Evolutionary conservation across 2,797 vertebrate species (phyloP).

Genomic region (Acipenser transmontanus): DNA sequence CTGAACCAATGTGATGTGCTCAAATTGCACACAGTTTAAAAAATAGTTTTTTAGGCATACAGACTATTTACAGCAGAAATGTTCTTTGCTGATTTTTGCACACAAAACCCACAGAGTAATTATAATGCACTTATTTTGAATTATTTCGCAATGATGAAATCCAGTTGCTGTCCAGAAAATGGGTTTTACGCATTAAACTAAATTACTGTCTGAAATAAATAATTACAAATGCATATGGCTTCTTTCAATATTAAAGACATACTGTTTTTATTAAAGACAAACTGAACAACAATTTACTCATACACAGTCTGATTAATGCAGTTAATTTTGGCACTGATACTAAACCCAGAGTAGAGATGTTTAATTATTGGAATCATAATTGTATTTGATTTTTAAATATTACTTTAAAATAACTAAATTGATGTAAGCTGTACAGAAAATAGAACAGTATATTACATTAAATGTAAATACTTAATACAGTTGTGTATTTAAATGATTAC

Average conservation of each 20-base stretch:
- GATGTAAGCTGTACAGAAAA: no score
- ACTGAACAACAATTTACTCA: no score
- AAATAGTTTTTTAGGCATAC: conserved; percentile 64
- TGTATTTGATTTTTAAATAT: no score
- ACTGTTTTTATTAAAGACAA: conserved; percentile 6
- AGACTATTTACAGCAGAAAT: conserved; percentile 59
- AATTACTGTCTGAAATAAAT: conserved; percentile 73
- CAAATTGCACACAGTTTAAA: conserved; percentile 70
- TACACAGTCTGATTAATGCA: no score
- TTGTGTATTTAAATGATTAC: no score
- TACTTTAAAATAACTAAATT: no score
- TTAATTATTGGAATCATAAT: no score
- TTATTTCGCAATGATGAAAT: conserved; percentile 68
- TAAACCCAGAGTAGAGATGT: no score
- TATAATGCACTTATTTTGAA: conserved; percentile 67
- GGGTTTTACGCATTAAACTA: conserved; percentile 62
- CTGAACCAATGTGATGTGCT: conserved; percentile 63
- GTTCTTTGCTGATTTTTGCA: conserved; percentile 44
- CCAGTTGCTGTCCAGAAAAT: conserved; percentile 60
- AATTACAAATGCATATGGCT: conserved; percentile 59
- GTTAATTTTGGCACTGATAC: no score
- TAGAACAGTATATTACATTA: no score
- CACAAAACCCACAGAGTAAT: conserved; percentile 64
- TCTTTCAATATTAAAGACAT: conserved; percentile 64
- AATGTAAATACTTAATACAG: no score